Percentiles rank a stretch among this genome's conserved stretches.
These are phyloP conservation scores for Phylloscopus collybita DNA, from an alignment of 2,797 vertebrate species.

Conservation along the genomic window DNA sequence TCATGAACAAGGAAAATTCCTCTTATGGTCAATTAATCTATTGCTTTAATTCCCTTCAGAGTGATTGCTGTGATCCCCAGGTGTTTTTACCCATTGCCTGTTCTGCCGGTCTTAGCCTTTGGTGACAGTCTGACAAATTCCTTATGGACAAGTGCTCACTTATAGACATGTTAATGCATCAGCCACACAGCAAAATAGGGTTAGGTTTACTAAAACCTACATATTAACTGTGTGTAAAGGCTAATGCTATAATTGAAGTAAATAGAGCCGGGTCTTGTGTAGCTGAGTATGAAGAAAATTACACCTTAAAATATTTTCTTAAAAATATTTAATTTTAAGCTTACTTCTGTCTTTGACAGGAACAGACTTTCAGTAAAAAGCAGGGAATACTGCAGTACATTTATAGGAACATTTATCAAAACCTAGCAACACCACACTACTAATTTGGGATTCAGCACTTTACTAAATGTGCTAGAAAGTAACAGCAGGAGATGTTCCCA, in stretches of 20 bases:
- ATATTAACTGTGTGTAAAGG: background rate
- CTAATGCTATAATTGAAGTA: background rate
- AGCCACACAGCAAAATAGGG: background rate
- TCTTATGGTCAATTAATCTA: constrained; percentile 53
- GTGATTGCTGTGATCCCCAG: constrained; percentile 37
- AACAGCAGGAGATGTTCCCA: constrained; percentile 12
- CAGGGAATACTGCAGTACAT: background rate
- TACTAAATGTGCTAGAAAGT: constrained; percentile 32
- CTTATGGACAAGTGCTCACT: constrained; percentile 15
- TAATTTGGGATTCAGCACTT: constrained; percentile 44
- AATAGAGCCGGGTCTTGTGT: background rate
- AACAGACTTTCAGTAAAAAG: background rate
- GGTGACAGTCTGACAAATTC: constrained; percentile 36
- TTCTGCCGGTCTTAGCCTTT: background rate
- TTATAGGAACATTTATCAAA: constrained; percentile 27
- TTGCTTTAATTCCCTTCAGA: constrained; percentile 45
- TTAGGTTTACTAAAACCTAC: background rate
- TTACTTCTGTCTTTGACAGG: background rate
- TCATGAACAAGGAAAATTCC: constrained; percentile 31
- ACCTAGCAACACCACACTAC: background rate
- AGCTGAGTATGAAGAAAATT: background rate
- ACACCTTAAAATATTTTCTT: background rate
- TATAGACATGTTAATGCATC: constrained; percentile 15
- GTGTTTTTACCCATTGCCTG: background rate
- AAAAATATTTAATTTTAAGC: background rate